A percentile compares a stretch with the other conserved stretches of the same genome.
Evolutionary conservation across 2,113 vertebrate genomes (phyloP).

Genomic region (Anguilla japonica): DNA sequence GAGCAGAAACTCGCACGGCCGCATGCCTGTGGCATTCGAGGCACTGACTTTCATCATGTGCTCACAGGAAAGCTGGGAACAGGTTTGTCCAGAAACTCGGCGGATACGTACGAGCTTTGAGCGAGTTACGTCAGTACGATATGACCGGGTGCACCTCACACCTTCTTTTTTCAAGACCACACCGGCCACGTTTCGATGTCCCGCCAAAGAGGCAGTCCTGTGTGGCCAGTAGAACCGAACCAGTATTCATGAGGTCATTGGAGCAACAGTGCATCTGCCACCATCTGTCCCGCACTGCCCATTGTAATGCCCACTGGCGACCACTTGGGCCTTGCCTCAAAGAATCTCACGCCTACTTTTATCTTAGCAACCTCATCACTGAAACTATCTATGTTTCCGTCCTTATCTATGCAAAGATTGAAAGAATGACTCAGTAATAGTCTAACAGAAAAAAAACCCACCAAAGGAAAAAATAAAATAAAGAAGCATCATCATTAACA

Average conservation of each 20-base stretch:
- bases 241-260: neutral
- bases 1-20: constrained; percentile 14
- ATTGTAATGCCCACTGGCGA: neutral
- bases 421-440: neutral
- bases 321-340: neutral
- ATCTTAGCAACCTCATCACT: neutral
- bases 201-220: neutral
- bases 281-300: neutral
- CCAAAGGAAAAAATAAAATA: too few relatives aligned
- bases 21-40: constrained; percentile 59
- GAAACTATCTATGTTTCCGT: neutral
- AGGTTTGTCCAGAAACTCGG: constrained; percentile 47
- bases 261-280: neutral
- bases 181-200: neutral
- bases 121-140: neutral
- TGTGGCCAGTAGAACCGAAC: neutral
- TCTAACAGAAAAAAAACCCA: neutral
- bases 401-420: neutral
- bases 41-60: constrained; percentile 36
- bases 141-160: constrained; percentile 1
- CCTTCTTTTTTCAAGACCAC: neutral
- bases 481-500: too few relatives aligned
- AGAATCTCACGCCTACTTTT: neutral
- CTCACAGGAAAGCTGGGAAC: constrained; percentile 56
- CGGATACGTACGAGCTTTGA: neutral